phyloP scores from a whole-genome alignment of 2,113 vertebrate species.

The Pogona vitticeps region DNA sequence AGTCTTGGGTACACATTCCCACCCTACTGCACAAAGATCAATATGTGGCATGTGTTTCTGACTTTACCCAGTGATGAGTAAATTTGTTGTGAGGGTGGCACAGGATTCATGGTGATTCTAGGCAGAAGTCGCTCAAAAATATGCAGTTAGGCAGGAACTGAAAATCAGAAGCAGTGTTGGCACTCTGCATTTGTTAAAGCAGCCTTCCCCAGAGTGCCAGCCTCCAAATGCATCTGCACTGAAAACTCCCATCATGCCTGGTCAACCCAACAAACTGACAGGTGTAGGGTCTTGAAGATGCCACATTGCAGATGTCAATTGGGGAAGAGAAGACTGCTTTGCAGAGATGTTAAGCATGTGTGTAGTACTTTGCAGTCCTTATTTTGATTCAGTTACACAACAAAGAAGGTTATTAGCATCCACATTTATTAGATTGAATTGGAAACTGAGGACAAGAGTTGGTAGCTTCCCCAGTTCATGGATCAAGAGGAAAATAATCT shows the following conservation, averaged over 20 bases:
- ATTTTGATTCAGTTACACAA: not conserved
- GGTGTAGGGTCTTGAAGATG: not conserved
- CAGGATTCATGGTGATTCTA: not conserved
- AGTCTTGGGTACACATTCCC: not conserved
- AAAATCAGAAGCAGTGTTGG: not conserved
- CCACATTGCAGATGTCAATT: too few species aligned
- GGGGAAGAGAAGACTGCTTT: too few species aligned
- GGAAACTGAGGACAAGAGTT: not conserved
- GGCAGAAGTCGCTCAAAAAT: not conserved
- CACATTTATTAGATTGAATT: not conserved
- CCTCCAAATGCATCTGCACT: not conserved
- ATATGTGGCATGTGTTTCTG: not conserved
- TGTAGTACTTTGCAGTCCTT: not conserved
- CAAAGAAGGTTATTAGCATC: not conserved
- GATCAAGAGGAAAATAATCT: not conserved
- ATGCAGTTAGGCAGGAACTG: not conserved
- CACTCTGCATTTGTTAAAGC: not conserved
- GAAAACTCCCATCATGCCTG: not conserved
- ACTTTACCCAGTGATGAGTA: not conserved
- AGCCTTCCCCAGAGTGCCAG: not conserved
- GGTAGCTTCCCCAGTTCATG: not conserved
- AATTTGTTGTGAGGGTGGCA: not conserved
- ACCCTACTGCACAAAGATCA: too few species aligned
- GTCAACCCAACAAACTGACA: too few species aligned
- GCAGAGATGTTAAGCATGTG: not conserved